A percentile compares a stretch with the other conserved stretches of the same genome.
These are phyloP conservation scores for Girardinus metallicus DNA, from an alignment of 2,797 vertebrate genomes.

Conservation along the genomic window DNA sequence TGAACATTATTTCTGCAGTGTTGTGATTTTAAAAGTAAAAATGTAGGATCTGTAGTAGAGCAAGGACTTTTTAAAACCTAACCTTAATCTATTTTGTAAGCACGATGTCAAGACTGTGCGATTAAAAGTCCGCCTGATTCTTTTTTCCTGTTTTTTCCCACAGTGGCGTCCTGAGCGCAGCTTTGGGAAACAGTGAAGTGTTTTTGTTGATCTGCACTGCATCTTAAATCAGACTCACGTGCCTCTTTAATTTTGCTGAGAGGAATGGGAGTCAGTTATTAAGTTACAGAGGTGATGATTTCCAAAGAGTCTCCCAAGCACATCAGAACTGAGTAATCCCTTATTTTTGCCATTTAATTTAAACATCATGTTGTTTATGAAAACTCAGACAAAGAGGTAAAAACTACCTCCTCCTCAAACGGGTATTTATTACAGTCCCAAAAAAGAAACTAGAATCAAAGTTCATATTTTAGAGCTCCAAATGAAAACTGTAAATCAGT, in stretches of 20 bases:
- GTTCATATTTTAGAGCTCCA: neutral
- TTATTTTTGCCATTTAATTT: neutral
- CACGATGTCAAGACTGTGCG: neutral
- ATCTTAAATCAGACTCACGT: neutral
- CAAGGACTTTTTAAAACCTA: neutral
- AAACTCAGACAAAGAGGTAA: neutral
- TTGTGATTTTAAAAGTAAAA: neutral
- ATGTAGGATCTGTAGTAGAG: neutral
- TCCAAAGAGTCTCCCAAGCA: neutral
- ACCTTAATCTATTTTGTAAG: neutral
- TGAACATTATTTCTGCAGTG: neutral
- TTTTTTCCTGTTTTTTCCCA: neutral
- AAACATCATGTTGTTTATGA: neutral
- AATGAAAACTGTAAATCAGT: neutral
- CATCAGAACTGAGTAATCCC: conserved; percentile 1
- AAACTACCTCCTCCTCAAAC: neutral
- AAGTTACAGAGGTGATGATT: neutral
- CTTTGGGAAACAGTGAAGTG: neutral
- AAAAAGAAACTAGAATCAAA: neutral
- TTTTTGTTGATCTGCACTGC: neutral
- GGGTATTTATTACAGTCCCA: neutral
- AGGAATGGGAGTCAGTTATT: neutral
- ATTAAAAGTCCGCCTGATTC: neutral
- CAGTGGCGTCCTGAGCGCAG: neutral
- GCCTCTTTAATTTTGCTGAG: neutral